A percentile compares a stretch with the other conserved stretches of the same genome.
Evolutionary conservation across 2,113 vertebrate genomes (phyloP).

Genomic region (Pan troglodytes): NHGRI_mPanTro3-v2.1_pri NC_072412.2:29307001-29307500

Average conservation of each 20-base stretch:
- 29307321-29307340: background rate
- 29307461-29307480: rapidly evolving
- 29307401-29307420: background rate
- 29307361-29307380: conserved; percentile 17
- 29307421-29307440: background rate
- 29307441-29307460: background rate
- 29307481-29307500: rapidly evolving
- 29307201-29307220: background rate
- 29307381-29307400: background rate
- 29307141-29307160: background rate
- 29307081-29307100: background rate
- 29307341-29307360: background rate
- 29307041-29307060: background rate
- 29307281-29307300: background rate
- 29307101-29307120: too few species aligned
- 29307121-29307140: background rate
- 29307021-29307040: too few species aligned
- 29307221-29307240: rapidly evolving
- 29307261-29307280: background rate
- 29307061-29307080: too few species aligned
- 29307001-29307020: background rate
- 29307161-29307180: background rate
- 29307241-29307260: background rate
- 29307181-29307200: background rate
- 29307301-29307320: background rate